These are phyloP conservation scores for Copidosoma floridanum DNA, from an alignment of 1,140 invertebrate species.

Conservation along the genomic window DNA sequence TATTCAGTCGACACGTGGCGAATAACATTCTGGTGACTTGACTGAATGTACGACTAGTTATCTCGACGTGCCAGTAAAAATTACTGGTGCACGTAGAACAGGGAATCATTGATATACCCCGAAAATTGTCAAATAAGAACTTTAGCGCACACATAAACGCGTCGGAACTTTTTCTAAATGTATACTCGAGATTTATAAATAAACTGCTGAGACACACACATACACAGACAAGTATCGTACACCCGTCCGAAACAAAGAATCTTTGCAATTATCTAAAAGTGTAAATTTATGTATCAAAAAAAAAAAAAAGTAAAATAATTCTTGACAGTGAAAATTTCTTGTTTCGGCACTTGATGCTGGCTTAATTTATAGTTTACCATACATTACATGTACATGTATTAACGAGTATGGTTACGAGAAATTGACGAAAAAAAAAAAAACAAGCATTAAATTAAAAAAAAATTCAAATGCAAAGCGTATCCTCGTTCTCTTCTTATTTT, in stretches of 20 bases:
- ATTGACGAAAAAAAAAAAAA: conserved; percentile 6
- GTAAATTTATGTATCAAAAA: neutral
- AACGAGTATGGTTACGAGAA: neutral
- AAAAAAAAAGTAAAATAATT: neutral
- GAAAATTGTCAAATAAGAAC: neutral
- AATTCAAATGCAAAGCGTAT: neutral
- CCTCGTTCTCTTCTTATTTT: conserved; percentile 9
- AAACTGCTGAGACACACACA: no score
- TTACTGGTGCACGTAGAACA: neutral
- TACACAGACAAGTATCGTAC: no score
- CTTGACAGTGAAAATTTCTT: neutral
- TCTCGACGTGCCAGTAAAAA: neutral
- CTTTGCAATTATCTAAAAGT: neutral
- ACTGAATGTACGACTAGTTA: no score
- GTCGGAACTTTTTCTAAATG: neutral
- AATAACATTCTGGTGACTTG: no score
- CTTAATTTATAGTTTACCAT: no score
- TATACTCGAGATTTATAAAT: neutral
- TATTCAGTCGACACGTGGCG: no score
- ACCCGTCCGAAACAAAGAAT: conserved; percentile 15
- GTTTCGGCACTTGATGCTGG: neutral
- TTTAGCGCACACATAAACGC: neutral
- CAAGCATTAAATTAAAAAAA: neutral
- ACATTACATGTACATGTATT: neutral
- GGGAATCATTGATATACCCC: neutral